Percentiles rank a stretch among this genome's conserved stretches.
Evolutionary conservation across 2,113 vertebrate genomes (phyloP).

Genomic region (Anoura caudifer): DNA sequence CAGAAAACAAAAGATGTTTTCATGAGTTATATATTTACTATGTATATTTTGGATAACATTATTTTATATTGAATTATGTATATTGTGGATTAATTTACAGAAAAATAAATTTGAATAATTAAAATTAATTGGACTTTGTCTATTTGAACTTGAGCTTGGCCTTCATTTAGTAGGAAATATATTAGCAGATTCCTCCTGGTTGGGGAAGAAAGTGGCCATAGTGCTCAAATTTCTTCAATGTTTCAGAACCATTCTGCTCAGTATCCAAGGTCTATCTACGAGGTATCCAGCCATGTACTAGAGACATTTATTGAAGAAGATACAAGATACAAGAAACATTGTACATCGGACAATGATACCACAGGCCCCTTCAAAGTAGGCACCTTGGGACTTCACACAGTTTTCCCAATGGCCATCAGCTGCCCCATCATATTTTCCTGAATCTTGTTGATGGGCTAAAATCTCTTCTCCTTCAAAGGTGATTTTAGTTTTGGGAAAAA

Average conservation of each 20-base stretch:
- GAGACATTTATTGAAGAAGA: too few relatives aligned
- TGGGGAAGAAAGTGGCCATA: background rate
- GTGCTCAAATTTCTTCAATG: background rate
- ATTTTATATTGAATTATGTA: background rate
- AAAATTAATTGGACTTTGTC: background rate
- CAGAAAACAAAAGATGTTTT: background rate
- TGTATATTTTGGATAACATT: background rate
- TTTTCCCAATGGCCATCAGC: too few relatives aligned
- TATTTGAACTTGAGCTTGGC: background rate
- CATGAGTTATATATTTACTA: background rate
- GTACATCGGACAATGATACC: too few relatives aligned
- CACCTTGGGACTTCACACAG: too few relatives aligned
- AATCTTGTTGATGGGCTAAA: too few relatives aligned
- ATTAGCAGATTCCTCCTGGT: background rate
- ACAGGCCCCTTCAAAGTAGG: too few relatives aligned
- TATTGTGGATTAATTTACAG: background rate
- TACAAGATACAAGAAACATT: too few relatives aligned
- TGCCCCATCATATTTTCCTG: too few relatives aligned
- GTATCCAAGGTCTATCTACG: too few relatives aligned
- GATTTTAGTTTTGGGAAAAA: too few relatives aligned
- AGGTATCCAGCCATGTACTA: too few relatives aligned
- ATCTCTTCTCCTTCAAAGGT: too few relatives aligned
- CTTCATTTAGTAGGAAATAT: background rate
- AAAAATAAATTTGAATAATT: background rate
- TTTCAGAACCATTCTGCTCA: background rate